Conservation (phyloP, 2,113 vertebrate genomes). For the Cisticola juncidis region DNA sequence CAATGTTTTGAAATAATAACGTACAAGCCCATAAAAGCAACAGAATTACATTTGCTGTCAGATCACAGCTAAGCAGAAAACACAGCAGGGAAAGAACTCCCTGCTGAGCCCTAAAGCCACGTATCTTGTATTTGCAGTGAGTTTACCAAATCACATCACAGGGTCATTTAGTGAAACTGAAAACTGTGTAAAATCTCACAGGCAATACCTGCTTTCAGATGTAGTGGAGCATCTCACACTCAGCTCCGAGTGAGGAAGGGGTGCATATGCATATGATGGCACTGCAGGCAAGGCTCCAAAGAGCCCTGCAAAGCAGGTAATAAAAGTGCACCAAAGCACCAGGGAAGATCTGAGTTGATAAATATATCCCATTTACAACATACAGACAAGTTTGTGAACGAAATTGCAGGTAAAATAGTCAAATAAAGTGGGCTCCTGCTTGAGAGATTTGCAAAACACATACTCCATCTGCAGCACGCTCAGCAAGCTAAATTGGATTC, state of each 20-base stretch:
- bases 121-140: not conserved
- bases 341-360: not conserved
- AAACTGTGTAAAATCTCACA: not conserved
- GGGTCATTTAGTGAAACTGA: slow-evolving; percentile 7
- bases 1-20: not conserved
- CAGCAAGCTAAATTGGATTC: slow-evolving; percentile 23
- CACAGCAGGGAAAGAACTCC: not conserved
- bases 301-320: not conserved
- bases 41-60: not conserved
- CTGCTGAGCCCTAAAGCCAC: not conserved
- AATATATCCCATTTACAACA: not conserved
- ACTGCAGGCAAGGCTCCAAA: not conserved
- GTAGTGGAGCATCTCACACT: not conserved
- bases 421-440: not conserved
- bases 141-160: slow-evolving; percentile 20
- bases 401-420: slow-evolving; percentile 6
- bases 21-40: not conserved
- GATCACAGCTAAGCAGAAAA: not conserved
- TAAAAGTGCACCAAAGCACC: not conserved
- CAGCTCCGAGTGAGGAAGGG: not conserved
- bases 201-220: not conserved
- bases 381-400: not conserved
- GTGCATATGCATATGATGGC: fast-evolving
- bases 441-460: slow-evolving; percentile 20
- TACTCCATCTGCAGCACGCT: not conserved